A percentile compares a stretch with the other conserved stretches of the same genome.
Conservation (phyloP, 2,113 vertebrate genomes). For the Bubo blakistoni region DNA sequence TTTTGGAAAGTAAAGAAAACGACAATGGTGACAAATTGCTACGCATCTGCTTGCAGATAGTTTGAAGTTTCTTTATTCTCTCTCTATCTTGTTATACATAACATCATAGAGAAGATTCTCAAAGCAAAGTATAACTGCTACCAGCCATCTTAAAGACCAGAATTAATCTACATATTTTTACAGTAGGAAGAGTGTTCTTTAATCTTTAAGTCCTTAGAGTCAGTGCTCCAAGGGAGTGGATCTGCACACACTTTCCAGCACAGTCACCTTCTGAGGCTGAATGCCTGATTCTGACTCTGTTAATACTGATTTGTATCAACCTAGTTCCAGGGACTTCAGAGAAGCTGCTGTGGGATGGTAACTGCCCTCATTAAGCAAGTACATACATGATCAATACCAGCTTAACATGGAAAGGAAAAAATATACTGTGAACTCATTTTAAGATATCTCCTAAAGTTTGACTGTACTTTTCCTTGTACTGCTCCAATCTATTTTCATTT, state of each 20-base stretch:
- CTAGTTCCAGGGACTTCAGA: not conserved
- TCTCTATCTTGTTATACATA: not conserved
- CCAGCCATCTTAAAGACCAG: not conserved
- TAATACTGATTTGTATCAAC: not conserved
- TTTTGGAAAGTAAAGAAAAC: not conserved
- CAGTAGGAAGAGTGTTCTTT: not conserved
- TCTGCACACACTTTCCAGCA: not conserved
- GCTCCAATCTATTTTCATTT: not conserved
- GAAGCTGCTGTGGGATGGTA: not conserved
- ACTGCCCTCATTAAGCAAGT: not conserved
- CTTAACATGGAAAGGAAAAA: not conserved
- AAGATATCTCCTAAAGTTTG: not conserved
- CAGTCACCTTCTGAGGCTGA: not conserved
- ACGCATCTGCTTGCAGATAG: not conserved
- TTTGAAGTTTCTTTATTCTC: not conserved
- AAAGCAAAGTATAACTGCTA: not conserved
- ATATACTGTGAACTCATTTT: not conserved
- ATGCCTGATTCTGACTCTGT: not conserved
- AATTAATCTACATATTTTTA: not conserved
- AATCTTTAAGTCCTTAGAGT: not conserved
- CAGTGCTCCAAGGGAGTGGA: not conserved
- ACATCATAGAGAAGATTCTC: not conserved
- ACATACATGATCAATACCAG: not conserved
- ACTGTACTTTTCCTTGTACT: not conserved
- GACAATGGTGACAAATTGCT: not conserved